Evolutionary conservation across 2,797 vertebrate genomes (phyloP).

Genomic region (Phataginus tetradactyla): DNA sequence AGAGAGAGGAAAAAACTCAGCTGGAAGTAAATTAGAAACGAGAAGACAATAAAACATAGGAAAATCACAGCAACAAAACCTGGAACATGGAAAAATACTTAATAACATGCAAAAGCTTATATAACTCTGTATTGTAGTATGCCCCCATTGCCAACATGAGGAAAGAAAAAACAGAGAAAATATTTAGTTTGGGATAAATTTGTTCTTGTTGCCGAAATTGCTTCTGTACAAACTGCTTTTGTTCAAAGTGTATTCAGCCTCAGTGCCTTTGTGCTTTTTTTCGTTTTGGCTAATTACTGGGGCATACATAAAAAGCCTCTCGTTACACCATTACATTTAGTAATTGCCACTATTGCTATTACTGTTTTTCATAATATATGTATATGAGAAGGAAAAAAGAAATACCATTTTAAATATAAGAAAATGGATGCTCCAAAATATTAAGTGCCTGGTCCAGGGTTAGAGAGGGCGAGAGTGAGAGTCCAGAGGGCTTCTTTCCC

Average conservation of each 20-base stretch:
- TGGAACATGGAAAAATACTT: constrained; percentile 25
- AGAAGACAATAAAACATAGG: constrained; percentile 53
- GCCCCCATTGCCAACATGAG: not conserved
- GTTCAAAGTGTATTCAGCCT: not conserved
- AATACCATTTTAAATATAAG: not conserved
- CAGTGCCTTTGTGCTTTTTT: not conserved
- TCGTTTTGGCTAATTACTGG: not conserved
- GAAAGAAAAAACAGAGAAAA: not conserved
- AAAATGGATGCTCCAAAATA: not conserved
- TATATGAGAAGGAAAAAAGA: not conserved
- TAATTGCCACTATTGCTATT: not conserved
- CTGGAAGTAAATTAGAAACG: constrained; percentile 63
- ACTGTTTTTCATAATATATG: not conserved
- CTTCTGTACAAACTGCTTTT: constrained; percentile 19
- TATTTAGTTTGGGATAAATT: not conserved
- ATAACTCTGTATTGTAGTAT: not conserved
- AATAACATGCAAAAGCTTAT: not conserved
- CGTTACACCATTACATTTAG: constrained; percentile 4
- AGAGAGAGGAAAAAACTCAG: constrained; percentile 40
- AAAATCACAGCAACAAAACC: constrained; percentile 6
- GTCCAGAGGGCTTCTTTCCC: not conserved
- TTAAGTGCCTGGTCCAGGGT: not conserved
- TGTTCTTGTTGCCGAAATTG: constrained; percentile 3
- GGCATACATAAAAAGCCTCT: not conserved
- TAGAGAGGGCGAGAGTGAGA: not conserved